Base-by-base conservation (phyloP, 1,140 invertebrate species). In the Drosophila neocordata region DNA sequence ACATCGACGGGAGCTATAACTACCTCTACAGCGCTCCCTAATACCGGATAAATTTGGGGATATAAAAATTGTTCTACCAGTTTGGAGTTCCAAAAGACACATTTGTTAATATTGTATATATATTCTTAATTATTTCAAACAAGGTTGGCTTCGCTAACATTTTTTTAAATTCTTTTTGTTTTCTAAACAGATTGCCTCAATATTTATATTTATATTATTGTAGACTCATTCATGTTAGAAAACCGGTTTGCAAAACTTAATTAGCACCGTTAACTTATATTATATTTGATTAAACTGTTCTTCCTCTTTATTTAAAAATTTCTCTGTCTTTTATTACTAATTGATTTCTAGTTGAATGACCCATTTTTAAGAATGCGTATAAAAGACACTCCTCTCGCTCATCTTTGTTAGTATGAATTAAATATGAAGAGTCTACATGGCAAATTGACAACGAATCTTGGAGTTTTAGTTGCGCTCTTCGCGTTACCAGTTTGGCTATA, bases 271-370 rank as follows among this genome's bases (percentile, higher is more conserved):
- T 2, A n/a, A 55, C 27, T 8, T 27, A 55, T n/a, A 27, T 2
- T n/a, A 53, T 15, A 13, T 15, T 51, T 9, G 9, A 51, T 3
- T 51, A 15, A 2, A 0, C 15, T 20, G 4, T 13, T 20, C 8
- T 8, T 51, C 0, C 15, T 11, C 4, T 18, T 51, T 51, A 15
- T 20, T 9, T 51, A 0, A 1, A 24, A 20, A 53, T 65, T 56
- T 74, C 63, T 67, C 68, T 51, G 22, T 56, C 8, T 20, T 2
- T 56, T 37, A 51, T 62, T 75, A 38, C 72, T 75, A 75, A 75
- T 75, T 75, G 51, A 5, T 34, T 52, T 74, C 34, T 48, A 59
- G 53, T 34, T 15, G 68, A 68, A 53, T 75, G 72, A 57, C 37
- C 31, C 71, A 67, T 13, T 74, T 74, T 11, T 11, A 4, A 41